Percentiles rank a stretch among this genome's conserved stretches.
These are phyloP conservation scores for Ageneiosus marmoratus DNA, from an alignment of 2,113 vertebrate genomes.

Conservation along the genomic window DNA sequence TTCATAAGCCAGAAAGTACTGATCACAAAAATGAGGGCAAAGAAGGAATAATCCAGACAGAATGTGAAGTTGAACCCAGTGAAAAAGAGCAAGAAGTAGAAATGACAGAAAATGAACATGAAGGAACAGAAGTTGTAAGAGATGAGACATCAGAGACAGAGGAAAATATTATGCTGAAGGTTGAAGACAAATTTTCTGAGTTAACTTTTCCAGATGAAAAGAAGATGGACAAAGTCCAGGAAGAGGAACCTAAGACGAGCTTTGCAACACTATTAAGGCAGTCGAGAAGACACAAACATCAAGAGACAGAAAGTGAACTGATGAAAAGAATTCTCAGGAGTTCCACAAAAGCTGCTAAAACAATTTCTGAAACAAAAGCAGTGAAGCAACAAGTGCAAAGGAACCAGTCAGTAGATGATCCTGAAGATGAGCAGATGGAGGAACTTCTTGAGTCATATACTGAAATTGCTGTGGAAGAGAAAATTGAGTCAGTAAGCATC, in stretches of 20 bases:
- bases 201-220: background rate
- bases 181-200: background rate
- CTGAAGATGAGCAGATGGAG: slow-evolving; percentile 2
- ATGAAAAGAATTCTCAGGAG: slow-evolving; percentile 18
- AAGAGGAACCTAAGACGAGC: background rate
- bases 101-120: background rate
- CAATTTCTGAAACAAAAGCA: background rate
- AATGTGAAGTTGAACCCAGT: background rate
- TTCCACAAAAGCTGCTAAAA: slow-evolving; percentile 16
- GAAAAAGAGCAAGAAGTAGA: background rate
- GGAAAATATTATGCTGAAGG: background rate
- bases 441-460: background rate
- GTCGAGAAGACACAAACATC: background rate
- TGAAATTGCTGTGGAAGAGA: background rate
- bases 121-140: background rate
- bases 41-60: background rate
- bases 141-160: background rate
- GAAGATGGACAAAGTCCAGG: background rate
- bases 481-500: background rate
- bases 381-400: background rate
- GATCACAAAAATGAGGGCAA: background rate
- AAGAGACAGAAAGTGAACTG: background rate
- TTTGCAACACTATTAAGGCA: background rate
- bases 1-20: background rate
- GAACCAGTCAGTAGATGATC: slow-evolving; percentile 2